Percentiles rank a stretch among this genome's conserved stretches.
Evolutionary conservation across 2,888 invertebrate species (phyloP).

Genomic region (Epinotia brunnichana): DNA sequence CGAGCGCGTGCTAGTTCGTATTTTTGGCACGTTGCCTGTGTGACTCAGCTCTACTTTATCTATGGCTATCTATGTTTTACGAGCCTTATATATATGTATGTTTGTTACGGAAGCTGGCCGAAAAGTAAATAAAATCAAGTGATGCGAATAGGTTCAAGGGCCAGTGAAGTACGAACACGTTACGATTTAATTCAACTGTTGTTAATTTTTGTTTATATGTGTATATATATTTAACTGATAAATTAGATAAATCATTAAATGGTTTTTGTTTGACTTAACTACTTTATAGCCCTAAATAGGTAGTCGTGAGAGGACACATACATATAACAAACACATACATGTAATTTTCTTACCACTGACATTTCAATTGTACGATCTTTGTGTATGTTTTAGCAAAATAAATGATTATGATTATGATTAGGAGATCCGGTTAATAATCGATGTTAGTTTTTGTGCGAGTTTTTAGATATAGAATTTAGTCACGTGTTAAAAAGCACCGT

Average conservation of each 20-base stretch:
- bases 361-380: too few relatives aligned
- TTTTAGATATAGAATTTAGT: not conserved
- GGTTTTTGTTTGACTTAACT: too few relatives aligned
- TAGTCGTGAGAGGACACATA: too few relatives aligned
- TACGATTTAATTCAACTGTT: too few relatives aligned
- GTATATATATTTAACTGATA: too few relatives aligned
- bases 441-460: slow-evolving; percentile 10
- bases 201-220: too few relatives aligned
- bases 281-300: too few relatives aligned
- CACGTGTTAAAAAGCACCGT: slow-evolving; percentile 20
- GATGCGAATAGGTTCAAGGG: slow-evolving; percentile 5
- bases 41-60: slow-evolving; percentile 22
- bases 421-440: slow-evolving; percentile 17
- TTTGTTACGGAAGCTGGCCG: slow-evolving; percentile 20
- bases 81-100: slow-evolving; percentile 18
- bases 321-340: too few relatives aligned
- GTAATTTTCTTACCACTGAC: too few relatives aligned
- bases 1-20: slow-evolving; percentile 58
- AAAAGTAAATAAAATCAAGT: not conserved
- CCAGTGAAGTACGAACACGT: not conserved
- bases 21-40: slow-evolving; percentile 52
- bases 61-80: slow-evolving; percentile 19
- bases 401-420: too few relatives aligned
- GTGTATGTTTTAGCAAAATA: too few relatives aligned
- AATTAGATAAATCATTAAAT: too few relatives aligned